Evolutionary conservation across 2,797 vertebrate species (phyloP).

Genomic region (Sebastes cheni): DNA sequence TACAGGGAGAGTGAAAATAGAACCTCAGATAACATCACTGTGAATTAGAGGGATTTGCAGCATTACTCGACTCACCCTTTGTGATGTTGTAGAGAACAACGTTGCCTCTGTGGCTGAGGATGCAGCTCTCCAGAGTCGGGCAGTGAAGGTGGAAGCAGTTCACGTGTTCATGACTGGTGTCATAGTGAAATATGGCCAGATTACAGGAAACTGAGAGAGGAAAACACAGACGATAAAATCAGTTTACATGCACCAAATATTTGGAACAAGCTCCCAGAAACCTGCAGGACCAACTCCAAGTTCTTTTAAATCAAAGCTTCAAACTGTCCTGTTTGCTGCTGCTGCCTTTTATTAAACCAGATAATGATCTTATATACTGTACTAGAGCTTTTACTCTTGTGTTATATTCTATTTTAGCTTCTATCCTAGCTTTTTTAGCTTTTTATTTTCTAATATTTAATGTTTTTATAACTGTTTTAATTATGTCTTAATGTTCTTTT

Average conservation of each 20-base stretch:
- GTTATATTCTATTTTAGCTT: too few relatives aligned
- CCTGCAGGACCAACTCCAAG: too few relatives aligned
- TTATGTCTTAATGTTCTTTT: too few relatives aligned
- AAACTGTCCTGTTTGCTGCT: too few relatives aligned
- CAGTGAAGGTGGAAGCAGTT: conserved; percentile 94
- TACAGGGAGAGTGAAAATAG: neutral
- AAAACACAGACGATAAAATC: neutral
- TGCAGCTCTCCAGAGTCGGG: conserved; percentile 90
- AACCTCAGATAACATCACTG: neutral
- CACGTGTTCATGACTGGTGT: conserved; percentile 76
- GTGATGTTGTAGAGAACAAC: conserved; percentile 92
- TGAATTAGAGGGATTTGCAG: neutral
- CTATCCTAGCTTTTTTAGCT: too few relatives aligned
- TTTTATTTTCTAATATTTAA: too few relatives aligned
- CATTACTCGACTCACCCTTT: conserved; percentile 79
- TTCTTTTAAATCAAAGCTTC: too few relatives aligned
- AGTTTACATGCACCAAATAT: neutral
- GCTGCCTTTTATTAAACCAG: too few relatives aligned
- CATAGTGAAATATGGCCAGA: conserved; percentile 91
- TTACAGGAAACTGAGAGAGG: conserved; percentile 90
- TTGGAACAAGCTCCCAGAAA: too few relatives aligned
- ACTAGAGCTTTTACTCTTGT: too few relatives aligned
- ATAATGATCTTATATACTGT: too few relatives aligned
- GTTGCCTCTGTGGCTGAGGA: conserved; percentile 82
- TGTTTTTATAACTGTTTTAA: too few relatives aligned